Percentiles rank a stretch among this genome's conserved stretches.
Conservation (phyloP, 2,113 vertebrate genomes). For the Syngnathus floridae region DNA sequence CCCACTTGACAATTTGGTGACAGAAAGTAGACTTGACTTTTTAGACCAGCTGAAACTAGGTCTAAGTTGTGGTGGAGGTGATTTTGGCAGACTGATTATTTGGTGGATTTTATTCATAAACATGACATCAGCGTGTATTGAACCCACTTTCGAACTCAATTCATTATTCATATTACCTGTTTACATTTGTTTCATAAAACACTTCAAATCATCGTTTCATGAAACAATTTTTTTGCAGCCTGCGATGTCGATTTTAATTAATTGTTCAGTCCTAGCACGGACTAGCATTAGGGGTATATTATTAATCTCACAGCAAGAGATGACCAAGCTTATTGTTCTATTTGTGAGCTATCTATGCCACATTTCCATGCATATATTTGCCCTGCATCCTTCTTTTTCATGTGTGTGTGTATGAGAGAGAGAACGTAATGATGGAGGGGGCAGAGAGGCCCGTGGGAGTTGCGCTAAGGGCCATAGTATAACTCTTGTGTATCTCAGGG, state of each 20-base stretch:
- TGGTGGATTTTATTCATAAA: background rate
- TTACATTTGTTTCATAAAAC: no score
- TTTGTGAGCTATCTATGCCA: background rate
- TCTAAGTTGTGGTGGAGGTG: no score
- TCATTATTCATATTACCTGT: no score
- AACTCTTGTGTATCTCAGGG: constrained; percentile 64
- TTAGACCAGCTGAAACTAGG: no score
- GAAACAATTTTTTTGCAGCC: no score
- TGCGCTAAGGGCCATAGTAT: constrained; percentile 67
- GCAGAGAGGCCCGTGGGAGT: constrained; percentile 65
- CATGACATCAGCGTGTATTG: background rate
- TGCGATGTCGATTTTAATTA: background rate
- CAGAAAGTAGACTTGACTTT: no score
- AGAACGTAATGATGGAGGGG: constrained; percentile 46
- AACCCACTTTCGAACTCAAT: no score
- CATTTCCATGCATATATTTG: constrained; percentile 34
- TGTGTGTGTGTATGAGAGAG: constrained; percentile 26
- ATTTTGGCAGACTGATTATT: background rate
- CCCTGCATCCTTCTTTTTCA: constrained; percentile 26
- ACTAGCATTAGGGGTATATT: background rate
- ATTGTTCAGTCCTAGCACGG: background rate
- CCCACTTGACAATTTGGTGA: no score
- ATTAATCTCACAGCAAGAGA: background rate
- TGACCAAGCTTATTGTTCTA: constrained; percentile 2
- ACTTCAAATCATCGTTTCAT: no score